phyloP scores from a whole-genome alignment of 2,888 invertebrate genomes.

The Limnephilus rhombicus region DNA sequence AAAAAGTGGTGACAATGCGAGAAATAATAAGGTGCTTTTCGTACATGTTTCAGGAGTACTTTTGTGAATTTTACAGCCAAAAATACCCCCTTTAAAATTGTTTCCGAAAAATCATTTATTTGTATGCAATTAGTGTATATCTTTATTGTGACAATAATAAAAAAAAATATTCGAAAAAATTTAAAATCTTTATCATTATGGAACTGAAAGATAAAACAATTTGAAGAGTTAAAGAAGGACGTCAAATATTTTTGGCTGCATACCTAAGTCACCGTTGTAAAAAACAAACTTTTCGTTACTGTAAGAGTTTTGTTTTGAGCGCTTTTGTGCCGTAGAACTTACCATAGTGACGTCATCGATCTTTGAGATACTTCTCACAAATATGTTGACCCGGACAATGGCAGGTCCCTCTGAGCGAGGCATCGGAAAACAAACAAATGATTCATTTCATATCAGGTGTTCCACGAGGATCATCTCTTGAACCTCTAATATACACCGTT shows the following conservation, averaged over 20 bases:
- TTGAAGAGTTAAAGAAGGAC: neutral
- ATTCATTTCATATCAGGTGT: constrained; percentile 68
- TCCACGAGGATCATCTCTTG: constrained; percentile 69
- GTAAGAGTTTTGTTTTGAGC: neutral
- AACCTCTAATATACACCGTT: constrained; percentile 14
- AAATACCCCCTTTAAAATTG: neutral
- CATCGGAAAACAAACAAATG: constrained; percentile 67
- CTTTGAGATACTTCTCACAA: constrained; percentile 99
- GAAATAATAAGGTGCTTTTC: constrained; percentile 15
- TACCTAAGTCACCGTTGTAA: constrained; percentile 6
- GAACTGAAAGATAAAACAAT: neutral
- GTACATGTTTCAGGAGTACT: constrained; percentile 13
- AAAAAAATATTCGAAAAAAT: neutral
- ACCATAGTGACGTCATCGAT: constrained; percentile 99
- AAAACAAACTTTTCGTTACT: constrained; percentile 6
- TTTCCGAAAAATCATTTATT: neutral
- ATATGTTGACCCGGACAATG: constrained; percentile 97
- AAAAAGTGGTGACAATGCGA: neutral
- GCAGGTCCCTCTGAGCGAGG: constrained; percentile 91
- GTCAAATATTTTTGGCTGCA: constrained; percentile 42
- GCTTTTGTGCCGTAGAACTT: constrained; percentile 78
- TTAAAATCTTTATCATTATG: neutral
- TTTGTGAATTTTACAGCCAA: constrained; percentile 29
- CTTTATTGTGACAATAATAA: neutral
- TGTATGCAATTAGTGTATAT: neutral